Conservation (phyloP, 2,888 invertebrate genomes). For the Ophioninae sp. region DNA sequence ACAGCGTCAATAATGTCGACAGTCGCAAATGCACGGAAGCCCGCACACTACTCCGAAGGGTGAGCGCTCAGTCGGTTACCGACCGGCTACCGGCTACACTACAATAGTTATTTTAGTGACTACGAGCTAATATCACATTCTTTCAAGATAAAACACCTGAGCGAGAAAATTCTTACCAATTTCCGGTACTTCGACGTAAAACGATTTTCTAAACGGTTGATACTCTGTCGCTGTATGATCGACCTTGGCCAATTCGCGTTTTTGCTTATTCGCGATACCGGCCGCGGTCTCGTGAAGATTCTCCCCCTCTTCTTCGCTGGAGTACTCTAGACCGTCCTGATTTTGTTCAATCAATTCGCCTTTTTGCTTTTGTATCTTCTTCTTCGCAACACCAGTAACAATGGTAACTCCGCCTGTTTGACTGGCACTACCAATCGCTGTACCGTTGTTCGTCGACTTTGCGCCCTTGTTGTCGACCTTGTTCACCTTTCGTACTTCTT, state of each 20-base stretch:
- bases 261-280: constrained; percentile 93
- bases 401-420: constrained; percentile 86
- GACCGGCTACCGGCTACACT: neutral
- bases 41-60: too few species aligned
- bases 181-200: constrained; percentile 99
- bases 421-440: constrained; percentile 75
- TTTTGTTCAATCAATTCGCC: constrained; percentile 99
- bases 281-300: constrained; percentile 95
- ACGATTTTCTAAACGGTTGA: constrained; percentile 94
- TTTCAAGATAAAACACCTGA: neutral
- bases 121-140: neutral
- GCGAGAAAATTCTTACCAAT: constrained; percentile 81
- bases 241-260: constrained; percentile 96
- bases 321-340: constrained; percentile 98
- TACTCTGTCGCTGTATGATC: constrained; percentile 94
- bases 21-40: too few species aligned
- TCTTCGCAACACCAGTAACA: constrained; percentile 92
- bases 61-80: too few species aligned
- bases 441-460: constrained; percentile 81
- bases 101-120: neutral
- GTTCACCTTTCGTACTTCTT: constrained; percentile 92
- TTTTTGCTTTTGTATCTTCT: constrained; percentile 89
- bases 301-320: constrained; percentile 97
- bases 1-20: neutral
- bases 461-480: constrained; percentile 85